These are phyloP conservation scores for Tiphia femorata DNA, from an alignment of 2,888 invertebrate genomes.

Conservation along the genomic window DNA sequence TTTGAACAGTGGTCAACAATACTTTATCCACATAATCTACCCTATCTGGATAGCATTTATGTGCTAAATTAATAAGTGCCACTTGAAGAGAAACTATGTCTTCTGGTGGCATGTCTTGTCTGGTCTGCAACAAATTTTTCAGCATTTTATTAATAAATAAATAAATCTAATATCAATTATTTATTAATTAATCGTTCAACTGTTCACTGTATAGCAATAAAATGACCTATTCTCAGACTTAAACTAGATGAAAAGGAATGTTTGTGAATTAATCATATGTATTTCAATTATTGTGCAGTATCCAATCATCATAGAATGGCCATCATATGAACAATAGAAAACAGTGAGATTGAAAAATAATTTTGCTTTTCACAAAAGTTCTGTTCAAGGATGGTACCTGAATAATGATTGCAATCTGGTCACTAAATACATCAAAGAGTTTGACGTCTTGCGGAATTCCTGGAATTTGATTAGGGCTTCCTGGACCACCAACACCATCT, in stretches of 20 bases:
- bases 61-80: conserved; percentile 92
- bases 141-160: too few relatives aligned
- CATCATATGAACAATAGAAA: conserved; percentile 11
- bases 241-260: conserved; percentile 62
- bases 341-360: not conserved
- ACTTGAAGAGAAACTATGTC: conserved; percentile 97
- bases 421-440: conserved; percentile 97
- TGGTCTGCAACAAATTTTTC: conserved; percentile 83
- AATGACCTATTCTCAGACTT: conserved; percentile 58
- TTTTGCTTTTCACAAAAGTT: conserved; percentile 20
- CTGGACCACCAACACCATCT: conserved; percentile 72
- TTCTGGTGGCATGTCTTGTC: conserved; percentile 95
- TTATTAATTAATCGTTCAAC: not conserved
- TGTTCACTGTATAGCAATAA: not conserved
- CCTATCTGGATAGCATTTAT: conserved; percentile 96
- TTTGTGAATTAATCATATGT: conserved; percentile 8
- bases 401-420: conserved; percentile 96
- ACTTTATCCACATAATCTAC: conserved; percentile 97
- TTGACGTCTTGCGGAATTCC: conserved; percentile 89
- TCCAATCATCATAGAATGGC: conserved; percentile 51
- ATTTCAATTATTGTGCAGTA: conserved; percentile 37
- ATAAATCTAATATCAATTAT: not conserved
- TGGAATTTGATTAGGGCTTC: conserved; percentile 72
- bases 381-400: conserved; percentile 78
- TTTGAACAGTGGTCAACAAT: conserved; percentile 88